Evolutionary conservation across 2,113 vertebrate species (phyloP).

Genomic region (Onychostruthus taczanowskii): DNA sequence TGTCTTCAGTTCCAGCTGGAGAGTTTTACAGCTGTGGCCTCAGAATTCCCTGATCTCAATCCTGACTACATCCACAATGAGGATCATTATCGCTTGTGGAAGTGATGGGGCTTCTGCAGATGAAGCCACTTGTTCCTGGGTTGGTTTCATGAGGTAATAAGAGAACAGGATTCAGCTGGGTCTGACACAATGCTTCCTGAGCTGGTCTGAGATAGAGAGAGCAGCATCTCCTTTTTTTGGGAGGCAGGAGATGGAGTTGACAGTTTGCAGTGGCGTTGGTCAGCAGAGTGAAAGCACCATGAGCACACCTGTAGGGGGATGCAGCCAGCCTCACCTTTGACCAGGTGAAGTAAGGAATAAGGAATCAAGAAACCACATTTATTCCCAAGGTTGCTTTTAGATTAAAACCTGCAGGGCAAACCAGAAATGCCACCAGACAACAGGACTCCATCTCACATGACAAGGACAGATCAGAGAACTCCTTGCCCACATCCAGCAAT

Average conservation of each 20-base stretch:
- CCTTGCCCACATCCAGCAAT: neutral
- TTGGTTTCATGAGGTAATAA: neutral
- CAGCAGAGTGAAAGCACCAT: neutral
- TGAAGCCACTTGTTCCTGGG: neutral
- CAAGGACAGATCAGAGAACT: neutral
- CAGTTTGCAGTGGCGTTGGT: neutral
- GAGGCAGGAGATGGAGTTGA: neutral
- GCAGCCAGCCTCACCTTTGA: neutral
- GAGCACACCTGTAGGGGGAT: neutral
- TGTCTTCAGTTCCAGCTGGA: neutral
- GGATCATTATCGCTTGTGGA: neutral
- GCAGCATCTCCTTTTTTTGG: neutral
- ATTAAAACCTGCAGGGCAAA: neutral
- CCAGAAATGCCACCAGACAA: neutral
- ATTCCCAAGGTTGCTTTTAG: neutral
- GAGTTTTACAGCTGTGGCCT: neutral
- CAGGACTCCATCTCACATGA: neutral
- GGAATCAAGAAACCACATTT: neutral
- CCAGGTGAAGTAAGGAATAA: neutral
- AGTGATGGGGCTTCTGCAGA: accelerated
- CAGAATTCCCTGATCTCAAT: neutral
- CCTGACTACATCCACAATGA: neutral
- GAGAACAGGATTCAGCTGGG: neutral
- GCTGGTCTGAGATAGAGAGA: neutral
- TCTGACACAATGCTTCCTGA: neutral